These are phyloP conservation scores for Drosophila yooni DNA, from an alignment of 2,888 invertebrate genomes.

Conservation along the genomic window DNA sequence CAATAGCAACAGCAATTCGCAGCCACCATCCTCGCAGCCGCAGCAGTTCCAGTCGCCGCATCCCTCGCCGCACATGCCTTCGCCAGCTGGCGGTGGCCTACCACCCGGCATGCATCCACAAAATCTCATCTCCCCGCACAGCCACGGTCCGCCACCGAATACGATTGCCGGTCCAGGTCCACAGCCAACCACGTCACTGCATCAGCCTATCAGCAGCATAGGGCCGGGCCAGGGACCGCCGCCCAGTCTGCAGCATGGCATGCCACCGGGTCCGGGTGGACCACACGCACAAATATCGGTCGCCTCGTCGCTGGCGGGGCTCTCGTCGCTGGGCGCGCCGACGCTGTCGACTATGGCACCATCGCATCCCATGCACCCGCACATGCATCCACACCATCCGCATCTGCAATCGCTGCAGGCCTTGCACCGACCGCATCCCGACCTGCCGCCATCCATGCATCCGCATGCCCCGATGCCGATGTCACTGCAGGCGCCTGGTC, in stretches of 20 bases:
- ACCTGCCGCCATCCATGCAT: conserved; percentile 83
- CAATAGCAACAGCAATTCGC: conserved; percentile 85
- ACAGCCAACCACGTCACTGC: conserved; percentile 72
- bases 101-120: conserved; percentile 85
- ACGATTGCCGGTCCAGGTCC: conserved; percentile 66
- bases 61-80: conserved; percentile 84
- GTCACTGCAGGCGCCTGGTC: conserved; percentile 82
- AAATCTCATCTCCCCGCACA: conserved; percentile 83
- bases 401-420: conserved; percentile 78
- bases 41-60: conserved; percentile 84
- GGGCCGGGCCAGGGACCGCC: conserved; percentile 56
- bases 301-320: conserved; percentile 85
- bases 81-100: conserved; percentile 81
- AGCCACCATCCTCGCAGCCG: conserved; percentile 79
- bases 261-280: conserved; percentile 70
- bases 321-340: conserved; percentile 72
- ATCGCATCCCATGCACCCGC: conserved; percentile 77
- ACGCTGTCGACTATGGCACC: conserved; percentile 81
- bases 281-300: conserved; percentile 83
- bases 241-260: conserved; percentile 63
- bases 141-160: conserved; percentile 64
- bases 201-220: conserved; percentile 50
- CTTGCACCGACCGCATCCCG: conserved; percentile 84
- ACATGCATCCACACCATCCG: conserved; percentile 69
- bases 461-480: conserved; percentile 84